phyloP scores from a whole-genome alignment of 2,113 vertebrate species.

The Hippocampus guttulatus region DNA sequence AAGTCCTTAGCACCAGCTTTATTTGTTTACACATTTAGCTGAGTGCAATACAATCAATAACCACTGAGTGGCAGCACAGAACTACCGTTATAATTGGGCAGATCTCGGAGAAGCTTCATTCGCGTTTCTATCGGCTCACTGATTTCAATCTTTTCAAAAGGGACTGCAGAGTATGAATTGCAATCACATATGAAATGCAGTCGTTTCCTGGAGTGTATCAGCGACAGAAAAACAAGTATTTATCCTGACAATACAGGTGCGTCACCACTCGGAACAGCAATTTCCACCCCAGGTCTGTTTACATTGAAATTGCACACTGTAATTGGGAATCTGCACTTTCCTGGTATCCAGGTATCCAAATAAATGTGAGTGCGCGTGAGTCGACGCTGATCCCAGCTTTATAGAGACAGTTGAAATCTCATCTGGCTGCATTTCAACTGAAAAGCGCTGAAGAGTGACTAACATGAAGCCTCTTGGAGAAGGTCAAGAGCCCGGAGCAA shows the following conservation, averaged over 20 bases:
- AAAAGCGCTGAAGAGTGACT: slow-evolving; percentile 70
- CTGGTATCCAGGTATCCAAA: background rate
- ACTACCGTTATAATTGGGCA: background rate
- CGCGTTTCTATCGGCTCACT: background rate
- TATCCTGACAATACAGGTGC: background rate
- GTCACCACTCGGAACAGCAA: background rate
- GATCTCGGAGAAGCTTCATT: background rate
- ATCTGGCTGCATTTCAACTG: slow-evolving; percentile 68
- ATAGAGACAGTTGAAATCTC: slow-evolving; percentile 61
- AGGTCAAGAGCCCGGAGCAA: slow-evolving; percentile 71
- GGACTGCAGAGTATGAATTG: background rate
- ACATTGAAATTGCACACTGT: background rate
- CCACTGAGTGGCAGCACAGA: slow-evolving; percentile 52
- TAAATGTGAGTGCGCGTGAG: background rate
- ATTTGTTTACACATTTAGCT: background rate
- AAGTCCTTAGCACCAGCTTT: slow-evolving; percentile 16
- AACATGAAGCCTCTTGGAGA: slow-evolving; percentile 64
- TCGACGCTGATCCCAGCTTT: slow-evolving; percentile 37
- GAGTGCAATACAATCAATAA: background rate
- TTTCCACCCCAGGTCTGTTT: background rate
- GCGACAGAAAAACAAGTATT: background rate
- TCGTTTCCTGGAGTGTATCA: background rate
- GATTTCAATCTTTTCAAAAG: background rate
- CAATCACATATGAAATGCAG: background rate
- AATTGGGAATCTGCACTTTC: background rate